These are phyloP conservation scores for Epinotia nisella DNA, from an alignment of 2,888 invertebrate genomes.

Conservation along the genomic window DNA sequence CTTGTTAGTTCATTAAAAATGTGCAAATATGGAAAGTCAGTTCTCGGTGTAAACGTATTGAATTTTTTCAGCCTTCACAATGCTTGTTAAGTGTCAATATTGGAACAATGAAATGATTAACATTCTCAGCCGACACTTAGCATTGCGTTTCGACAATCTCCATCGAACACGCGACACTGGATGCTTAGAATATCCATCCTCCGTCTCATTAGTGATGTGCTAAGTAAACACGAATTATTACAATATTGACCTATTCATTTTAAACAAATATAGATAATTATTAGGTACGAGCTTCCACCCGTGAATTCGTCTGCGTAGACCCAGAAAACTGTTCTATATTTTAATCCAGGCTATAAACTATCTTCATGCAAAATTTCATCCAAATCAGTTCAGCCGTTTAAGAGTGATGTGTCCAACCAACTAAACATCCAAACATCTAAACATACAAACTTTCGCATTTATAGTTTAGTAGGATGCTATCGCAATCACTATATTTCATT, in stretches of 20 bases:
- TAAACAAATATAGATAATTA: too few relatives aligned
- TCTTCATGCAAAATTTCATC: too few relatives aligned
- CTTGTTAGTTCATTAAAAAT: background rate
- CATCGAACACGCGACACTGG: slow-evolving; percentile 30
- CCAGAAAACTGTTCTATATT: too few relatives aligned
- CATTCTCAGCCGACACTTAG: slow-evolving; percentile 25
- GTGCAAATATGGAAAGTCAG: slow-evolving; percentile 3
- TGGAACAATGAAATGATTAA: slow-evolving; percentile 20
- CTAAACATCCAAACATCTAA: too few relatives aligned
- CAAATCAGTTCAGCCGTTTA: too few relatives aligned
- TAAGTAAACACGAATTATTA: background rate
- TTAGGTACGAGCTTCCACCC: too few relatives aligned
- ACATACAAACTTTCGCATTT: too few relatives aligned
- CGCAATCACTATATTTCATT: too few relatives aligned
- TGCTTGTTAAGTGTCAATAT: slow-evolving; percentile 9
- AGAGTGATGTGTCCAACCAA: too few relatives aligned
- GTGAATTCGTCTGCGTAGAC: too few relatives aligned
- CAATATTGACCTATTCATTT: background rate
- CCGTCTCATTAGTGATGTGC: slow-evolving; percentile 20
- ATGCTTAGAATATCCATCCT: slow-evolving; percentile 25
- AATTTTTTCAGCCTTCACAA: slow-evolving; percentile 10
- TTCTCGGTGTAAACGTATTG: slow-evolving; percentile 3
- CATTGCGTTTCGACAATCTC: slow-evolving; percentile 42
- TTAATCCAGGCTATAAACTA: too few relatives aligned
- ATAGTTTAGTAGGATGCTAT: too few relatives aligned